These are phyloP conservation scores for Bungarus multicinctus DNA, from an alignment of 2,113 vertebrate species.

Conservation along the genomic window DNA sequence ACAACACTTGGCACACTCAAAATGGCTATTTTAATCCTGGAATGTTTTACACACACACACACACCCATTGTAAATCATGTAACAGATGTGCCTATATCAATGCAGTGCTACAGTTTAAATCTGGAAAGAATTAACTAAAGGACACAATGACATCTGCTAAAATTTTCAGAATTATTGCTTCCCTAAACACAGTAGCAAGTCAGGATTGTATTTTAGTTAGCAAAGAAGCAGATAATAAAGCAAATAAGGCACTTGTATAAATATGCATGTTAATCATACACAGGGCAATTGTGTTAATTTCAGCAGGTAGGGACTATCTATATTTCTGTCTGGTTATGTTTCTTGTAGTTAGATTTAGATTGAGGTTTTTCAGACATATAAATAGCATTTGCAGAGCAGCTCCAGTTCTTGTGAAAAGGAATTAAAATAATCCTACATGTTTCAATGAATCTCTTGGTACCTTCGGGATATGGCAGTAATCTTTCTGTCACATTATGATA, in stretches of 20 bases:
- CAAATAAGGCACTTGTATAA: neutral
- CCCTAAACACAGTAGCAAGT: neutral
- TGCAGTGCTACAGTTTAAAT: neutral
- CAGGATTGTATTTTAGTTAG: neutral
- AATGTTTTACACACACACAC: neutral
- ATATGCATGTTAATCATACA: neutral
- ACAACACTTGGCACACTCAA: neutral
- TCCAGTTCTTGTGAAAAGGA: neutral
- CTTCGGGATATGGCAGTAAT: neutral
- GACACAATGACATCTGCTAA: neutral
- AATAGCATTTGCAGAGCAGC: neutral
- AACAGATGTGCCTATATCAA: neutral
- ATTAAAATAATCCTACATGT: conserved; percentile 2
- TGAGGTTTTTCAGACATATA: neutral
- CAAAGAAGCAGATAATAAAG: neutral
- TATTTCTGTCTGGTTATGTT: neutral
- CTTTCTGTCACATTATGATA: neutral
- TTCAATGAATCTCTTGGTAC: neutral
- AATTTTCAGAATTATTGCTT: neutral
- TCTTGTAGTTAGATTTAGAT: neutral
- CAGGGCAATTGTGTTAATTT: neutral
- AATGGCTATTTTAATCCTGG: neutral
- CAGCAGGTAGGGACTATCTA: neutral
- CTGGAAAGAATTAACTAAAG: neutral
- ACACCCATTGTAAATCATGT: neutral